phyloP scores from a whole-genome alignment of 2,113 vertebrate species.

The Pithys albifrons region DNA sequence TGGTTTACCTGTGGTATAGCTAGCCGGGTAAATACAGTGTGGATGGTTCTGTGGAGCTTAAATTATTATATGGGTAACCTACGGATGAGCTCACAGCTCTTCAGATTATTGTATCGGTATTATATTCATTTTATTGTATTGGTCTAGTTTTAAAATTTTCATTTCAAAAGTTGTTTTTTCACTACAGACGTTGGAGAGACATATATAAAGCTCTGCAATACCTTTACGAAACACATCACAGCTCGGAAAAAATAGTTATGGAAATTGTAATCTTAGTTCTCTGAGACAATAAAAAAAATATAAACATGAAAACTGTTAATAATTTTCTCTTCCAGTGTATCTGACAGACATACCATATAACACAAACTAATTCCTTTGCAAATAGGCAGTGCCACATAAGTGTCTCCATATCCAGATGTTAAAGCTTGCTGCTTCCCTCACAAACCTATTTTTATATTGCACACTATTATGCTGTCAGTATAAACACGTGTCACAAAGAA shows the following conservation, averaged over 20 bases:
- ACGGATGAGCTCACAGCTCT: background rate
- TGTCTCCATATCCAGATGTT: background rate
- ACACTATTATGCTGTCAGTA: background rate
- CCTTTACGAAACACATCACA: background rate
- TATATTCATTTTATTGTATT: background rate
- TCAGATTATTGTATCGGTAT: background rate
- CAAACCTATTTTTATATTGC: background rate
- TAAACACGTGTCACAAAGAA: background rate
- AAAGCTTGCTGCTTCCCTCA: background rate
- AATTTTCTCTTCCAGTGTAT: background rate
- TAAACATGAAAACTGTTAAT: background rate
- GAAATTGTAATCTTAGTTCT: background rate
- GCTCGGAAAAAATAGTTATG: background rate
- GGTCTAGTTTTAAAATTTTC: background rate
- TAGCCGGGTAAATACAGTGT: background rate
- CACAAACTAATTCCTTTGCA: background rate
- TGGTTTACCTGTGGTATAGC: background rate
- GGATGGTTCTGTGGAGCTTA: background rate
- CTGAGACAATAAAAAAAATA: background rate
- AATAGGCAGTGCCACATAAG: background rate
- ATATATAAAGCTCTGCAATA: background rate
- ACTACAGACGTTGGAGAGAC: background rate
- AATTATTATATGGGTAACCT: background rate
- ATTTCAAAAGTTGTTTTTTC: background rate
- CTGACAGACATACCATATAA: background rate